Conservation (phyloP, 2,113 vertebrate genomes). For the Pogonocichla stellata region DNA sequence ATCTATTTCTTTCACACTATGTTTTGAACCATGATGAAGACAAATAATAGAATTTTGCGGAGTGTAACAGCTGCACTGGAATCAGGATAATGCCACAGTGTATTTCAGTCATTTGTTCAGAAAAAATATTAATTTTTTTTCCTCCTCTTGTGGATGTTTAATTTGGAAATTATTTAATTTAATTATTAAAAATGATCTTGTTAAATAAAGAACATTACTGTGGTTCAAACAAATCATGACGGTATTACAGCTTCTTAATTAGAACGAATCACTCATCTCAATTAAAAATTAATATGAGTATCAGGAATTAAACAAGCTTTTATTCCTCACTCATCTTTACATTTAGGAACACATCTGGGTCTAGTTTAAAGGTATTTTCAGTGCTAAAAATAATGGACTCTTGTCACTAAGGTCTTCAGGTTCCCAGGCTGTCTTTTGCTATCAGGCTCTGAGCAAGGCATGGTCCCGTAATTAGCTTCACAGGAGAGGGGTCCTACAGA, state of each 20-base stretch:
- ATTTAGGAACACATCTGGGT: neutral
- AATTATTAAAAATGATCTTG: conserved; percentile 31
- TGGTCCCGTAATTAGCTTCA: neutral
- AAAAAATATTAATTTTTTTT: neutral
- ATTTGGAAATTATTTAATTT: conserved; percentile 21
- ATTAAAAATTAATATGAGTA: neutral
- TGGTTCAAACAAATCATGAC: neutral
- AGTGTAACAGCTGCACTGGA: neutral
- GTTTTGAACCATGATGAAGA: neutral
- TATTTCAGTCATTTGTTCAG: neutral
- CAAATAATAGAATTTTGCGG: neutral
- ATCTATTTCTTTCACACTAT: neutral
- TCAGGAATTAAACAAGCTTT: neutral
- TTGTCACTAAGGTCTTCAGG: neutral
- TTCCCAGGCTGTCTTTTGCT: neutral
- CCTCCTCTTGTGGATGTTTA: neutral
- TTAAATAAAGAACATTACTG: neutral
- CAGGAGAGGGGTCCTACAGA: neutral
- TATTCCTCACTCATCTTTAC: neutral
- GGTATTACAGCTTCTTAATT: neutral
- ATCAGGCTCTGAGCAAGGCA: rapidly evolving
- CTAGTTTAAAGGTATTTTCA: neutral
- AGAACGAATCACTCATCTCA: conserved; percentile 15
- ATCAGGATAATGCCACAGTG: neutral
- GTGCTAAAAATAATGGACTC: neutral